phyloP scores from a whole-genome alignment of 92 coral and sea anemone genomes.

The Bergia sp. region DNA sequence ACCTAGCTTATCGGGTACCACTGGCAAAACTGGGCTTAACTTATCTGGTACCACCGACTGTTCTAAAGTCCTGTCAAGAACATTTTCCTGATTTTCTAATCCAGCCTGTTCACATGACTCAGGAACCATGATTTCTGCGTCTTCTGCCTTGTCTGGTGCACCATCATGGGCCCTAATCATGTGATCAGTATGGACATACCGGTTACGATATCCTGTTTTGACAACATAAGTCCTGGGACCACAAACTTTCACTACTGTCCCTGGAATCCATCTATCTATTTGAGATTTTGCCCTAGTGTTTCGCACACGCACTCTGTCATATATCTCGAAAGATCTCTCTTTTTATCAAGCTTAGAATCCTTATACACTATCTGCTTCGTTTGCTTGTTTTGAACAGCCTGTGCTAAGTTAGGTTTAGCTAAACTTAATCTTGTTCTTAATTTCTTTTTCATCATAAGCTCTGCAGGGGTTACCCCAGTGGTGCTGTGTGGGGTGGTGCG shows the following conservation, averaged over 20 bases:
- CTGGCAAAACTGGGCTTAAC: no score
- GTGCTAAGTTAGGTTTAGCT: not conserved
- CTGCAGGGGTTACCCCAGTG: conserved; percentile 13
- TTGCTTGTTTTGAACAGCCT: not conserved
- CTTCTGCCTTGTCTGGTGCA: conserved; percentile 20
- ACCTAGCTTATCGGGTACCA: no score
- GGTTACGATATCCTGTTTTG: conserved; percentile 32
- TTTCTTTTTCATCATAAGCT: not conserved
- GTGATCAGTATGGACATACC: conserved; percentile 54
- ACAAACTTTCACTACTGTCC: conserved; percentile 50
- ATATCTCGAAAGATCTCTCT: conserved; percentile 1
- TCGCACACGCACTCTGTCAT: conserved; percentile 36
- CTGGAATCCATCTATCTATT: conserved; percentile 42
- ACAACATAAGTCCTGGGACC: conserved; percentile 51
- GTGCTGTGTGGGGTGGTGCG: conserved; percentile 39
- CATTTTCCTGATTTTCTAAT: not conserved
- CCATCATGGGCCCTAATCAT: conserved; percentile 48
- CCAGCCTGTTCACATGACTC: conserved; percentile 44
- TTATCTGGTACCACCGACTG: no score
- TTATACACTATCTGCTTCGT: not conserved
- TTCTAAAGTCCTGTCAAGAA: no score
- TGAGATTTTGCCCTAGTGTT: conserved; percentile 36
- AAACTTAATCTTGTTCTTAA: conserved; percentile 2
- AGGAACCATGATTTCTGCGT: conserved; percentile 44
- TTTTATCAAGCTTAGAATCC: not conserved